Percentiles rank a stretch among this genome's conserved stretches.
Conservation (phyloP, 2,113 vertebrate genomes). For the Rattus norvegicus region GRCr8 NC_086031.1:63786001-63786500, state of each 20-base stretch:
- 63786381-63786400: background rate
- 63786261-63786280: background rate
- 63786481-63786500: background rate
- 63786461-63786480: background rate
- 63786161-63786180: background rate
- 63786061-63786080: no score
- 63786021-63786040: background rate
- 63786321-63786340: background rate
- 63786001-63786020: background rate
- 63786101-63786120: no score
- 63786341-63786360: background rate
- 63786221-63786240: background rate
- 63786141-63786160: background rate
- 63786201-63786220: background rate
- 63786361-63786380: background rate
- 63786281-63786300: background rate
- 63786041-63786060: no score
- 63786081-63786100: no score
- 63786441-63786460: background rate
- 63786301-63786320: background rate
- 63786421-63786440: background rate
- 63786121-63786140: background rate
- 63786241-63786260: background rate
- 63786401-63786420: background rate
- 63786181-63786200: background rate